Base-by-base conservation (phyloP, 1,140 invertebrate genomes). In the Globodera rostochiensis region DNA sequence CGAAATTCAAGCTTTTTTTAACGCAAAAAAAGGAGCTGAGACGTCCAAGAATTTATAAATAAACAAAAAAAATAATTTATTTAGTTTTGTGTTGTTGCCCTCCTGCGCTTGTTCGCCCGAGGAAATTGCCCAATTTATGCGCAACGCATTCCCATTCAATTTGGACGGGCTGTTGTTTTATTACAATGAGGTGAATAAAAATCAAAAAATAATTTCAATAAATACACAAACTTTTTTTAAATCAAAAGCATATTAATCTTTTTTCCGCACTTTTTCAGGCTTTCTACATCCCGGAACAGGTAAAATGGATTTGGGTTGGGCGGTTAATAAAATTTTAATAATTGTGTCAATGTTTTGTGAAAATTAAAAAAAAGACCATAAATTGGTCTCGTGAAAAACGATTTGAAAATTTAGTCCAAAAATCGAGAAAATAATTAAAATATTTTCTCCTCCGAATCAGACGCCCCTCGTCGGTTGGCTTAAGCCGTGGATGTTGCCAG, bases 381-480 rank as follows among this genome's bases (percentile, higher is more conserved):
- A 36, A 36, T 36, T 36, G 36, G 36, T 36, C 36, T 36, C 36
- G 36, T 36, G 36, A 36, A 36, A 36, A 36, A 36, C 36, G 36
- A 36, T 36, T 36, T 36, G 36, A 36, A 36, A 36, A 36, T 36
- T 36, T 36, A 36, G 36, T 36, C 36, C 25, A 36, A 36, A 13
- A 13, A 7, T 53, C 4, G 4, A 13, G 7, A 53, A 53, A 53
- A 53, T 13, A 53, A 53, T 9, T n/a, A 15, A 11, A 13, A 64
- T 64, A 19, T 64, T 64, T 53, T 53, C 53, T 79, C 50, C 47
- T 36, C 66, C 36, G 4, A 60, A 71, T 53, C 80, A 83, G 49
- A 83, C 81, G 46, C 81, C 81, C 13, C 75, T 83, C 47, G 81
- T 83, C 47, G 81, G 81, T 11, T 83, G 81, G 81, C 53, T 83